Percentiles rank a stretch among this genome's conserved stretches.
phyloP scores from a whole-genome alignment of 2,113 vertebrate species.

The Pangasianodon gigas region DNA sequence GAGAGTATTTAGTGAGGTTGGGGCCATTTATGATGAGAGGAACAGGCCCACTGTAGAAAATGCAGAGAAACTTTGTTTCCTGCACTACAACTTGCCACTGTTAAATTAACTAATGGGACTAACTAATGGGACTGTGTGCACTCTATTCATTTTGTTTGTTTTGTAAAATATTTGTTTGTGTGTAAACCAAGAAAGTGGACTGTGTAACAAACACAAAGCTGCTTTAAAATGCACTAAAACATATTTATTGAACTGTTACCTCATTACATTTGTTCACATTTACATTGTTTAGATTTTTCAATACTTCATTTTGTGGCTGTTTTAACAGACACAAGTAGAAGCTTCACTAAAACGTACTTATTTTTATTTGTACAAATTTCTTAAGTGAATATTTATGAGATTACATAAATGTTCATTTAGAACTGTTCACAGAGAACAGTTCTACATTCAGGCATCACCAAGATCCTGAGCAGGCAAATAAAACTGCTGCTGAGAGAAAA shows the following conservation, averaged over 20 bases:
- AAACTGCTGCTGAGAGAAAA: not conserved
- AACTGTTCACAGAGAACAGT: not conserved
- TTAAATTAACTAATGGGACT: no score
- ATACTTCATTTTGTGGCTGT: no score
- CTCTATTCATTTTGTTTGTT: no score
- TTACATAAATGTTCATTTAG: not conserved
- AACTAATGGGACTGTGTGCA: not conserved
- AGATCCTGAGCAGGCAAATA: slow-evolving; percentile 2
- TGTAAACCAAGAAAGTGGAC: no score
- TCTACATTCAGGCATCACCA: not conserved
- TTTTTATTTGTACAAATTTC: not conserved
- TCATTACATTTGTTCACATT: no score
- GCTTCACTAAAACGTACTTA: not conserved
- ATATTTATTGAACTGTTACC: no score
- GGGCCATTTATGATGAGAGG: not conserved
- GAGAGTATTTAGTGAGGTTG: slow-evolving; percentile 12
- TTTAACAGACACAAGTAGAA: not conserved
- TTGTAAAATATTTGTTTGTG: not conserved
- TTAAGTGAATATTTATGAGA: no score
- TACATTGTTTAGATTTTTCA: no score
- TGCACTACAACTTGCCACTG: no score
- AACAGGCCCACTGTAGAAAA: no score
- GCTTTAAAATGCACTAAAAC: no score
- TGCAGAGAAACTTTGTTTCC: not conserved
- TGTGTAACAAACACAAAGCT: no score